Evolutionary conservation across 2,797 vertebrate species (phyloP), one percentile per base, ranked within the genome.

Genomic region (Danio choprae): DNA sequence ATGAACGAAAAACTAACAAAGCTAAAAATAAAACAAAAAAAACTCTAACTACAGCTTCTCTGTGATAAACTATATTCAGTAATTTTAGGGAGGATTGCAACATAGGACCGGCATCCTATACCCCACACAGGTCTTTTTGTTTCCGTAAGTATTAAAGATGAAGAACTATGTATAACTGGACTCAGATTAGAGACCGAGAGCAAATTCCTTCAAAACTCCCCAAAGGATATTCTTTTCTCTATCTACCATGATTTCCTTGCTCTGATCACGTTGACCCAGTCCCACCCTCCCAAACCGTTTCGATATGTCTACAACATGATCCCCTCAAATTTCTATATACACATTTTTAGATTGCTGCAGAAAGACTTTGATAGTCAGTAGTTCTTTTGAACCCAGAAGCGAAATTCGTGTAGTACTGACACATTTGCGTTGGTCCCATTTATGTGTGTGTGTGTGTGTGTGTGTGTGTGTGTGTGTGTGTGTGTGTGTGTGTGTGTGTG

Each of bases 1-100:
- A 60, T 3, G 1, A 62, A 64, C 13, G 13, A 64, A 80, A 55
- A 88, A 88, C 87, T 72, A 89, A 85, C 85, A 86, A 83, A 79
- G 83, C 87, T 87, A 93, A 94, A 93, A 92, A 91, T 92, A 93
- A 90, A 91, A 90, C 89, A 93, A 90, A 77, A 80, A 75, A 80
- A 83, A 48, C 74, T 83, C 83, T 83, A 86, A 81, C 85, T 83
- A 86, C 80, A 67, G 64, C 74, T 46, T 83, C 74, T 81, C 74
- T 50, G 74, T 77, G 72, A 80, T 80, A 79, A 81, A 86, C 77
- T 75, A 84, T 81, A 82, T 71, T 81, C 70, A 70, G 64, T 78
- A 15, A 68, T 84, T 81, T 80, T 82, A 43, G 69, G 46, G 77
- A 79, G 36, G 68, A 53, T 60, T 51, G 77, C 55, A 62, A 60